Evolutionary conservation across 2,888 invertebrate species (phyloP), one percentile per base, ranked within the genome.

Genomic region (Chirona hameri): DNA sequence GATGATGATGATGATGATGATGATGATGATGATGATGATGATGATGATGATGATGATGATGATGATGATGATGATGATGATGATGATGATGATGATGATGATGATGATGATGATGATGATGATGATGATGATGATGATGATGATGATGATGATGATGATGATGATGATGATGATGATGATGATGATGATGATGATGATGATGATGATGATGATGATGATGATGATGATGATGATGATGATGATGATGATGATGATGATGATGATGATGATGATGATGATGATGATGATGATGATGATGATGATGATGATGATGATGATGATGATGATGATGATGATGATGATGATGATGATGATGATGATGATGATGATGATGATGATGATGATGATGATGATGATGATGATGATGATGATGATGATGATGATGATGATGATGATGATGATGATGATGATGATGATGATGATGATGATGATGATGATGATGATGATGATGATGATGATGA

Each of bases 1-100:
- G 65, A 65, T 65, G 65, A 65, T 65, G 65, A 65, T 65, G 65
- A 65, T 65, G 65, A 65, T 65, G 65, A 65, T 65, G 65, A 65
- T 65, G 65, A 65, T 65, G 65, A 65, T 65, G 65, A 65, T 65
- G 65, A 65, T 65, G 65, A 65, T 65, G 65, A 65, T 65, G 65
- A 65, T n/a, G 65, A 65, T n/a, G 65, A 65, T n/a, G 65, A 65
- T n/a, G 65, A 65, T n/a, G 65, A 65, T n/a, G n/a, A 65, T n/a
- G 65, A 65, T n/a, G 65, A 65, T 65, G 65, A 65, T 65, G 65
- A 65, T 65, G 65, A 65, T 65, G 65, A 65, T 65, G 65, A 65
- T 65, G 65, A 65, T 65, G 65, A 65, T 65, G 65, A 65, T 65
- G 65, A 65, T 65, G 65, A 65, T 65, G 65, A 65, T 65, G 65